Evolutionary conservation across 2,888 invertebrate genomes (phyloP).

Genomic region (Mimachlamys varia): DNA sequence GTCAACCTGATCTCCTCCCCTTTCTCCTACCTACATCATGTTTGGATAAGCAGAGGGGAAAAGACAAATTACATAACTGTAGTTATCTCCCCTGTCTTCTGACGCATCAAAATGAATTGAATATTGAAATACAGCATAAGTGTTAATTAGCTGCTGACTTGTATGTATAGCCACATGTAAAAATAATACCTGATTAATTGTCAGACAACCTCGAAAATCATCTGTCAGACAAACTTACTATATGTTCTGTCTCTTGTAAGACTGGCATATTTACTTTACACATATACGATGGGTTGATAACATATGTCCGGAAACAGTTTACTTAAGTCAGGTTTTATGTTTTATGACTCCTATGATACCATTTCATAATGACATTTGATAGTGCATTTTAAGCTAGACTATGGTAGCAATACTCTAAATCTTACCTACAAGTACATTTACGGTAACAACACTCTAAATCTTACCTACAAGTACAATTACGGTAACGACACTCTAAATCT

Average conservation of each 20-base stretch:
- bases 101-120: not conserved
- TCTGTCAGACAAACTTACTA: not conserved
- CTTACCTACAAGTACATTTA: not conserved
- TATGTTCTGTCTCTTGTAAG: not conserved
- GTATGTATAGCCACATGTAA: not conserved
- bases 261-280: not conserved
- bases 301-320: not conserved
- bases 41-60: no score
- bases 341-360: no score
- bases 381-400: no score
- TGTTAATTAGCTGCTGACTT: not conserved
- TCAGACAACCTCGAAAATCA: not conserved
- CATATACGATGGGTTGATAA: not conserved
- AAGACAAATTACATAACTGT: no score
- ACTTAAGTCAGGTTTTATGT: no score
- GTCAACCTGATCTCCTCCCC: no score
- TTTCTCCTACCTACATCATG: no score
- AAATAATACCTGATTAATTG: slow-evolving; percentile 14
- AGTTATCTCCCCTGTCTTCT: no score
- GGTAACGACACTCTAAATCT: no score
- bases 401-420: no score
- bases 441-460: not conserved
- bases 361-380: no score
- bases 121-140: not conserved
- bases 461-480: no score